A percentile compares a stretch with the other conserved stretches of the same genome.
These are phyloP conservation scores for Aphelinus certus DNA, from an alignment of 1,140 invertebrate species.

Conservation along the genomic window DNA sequence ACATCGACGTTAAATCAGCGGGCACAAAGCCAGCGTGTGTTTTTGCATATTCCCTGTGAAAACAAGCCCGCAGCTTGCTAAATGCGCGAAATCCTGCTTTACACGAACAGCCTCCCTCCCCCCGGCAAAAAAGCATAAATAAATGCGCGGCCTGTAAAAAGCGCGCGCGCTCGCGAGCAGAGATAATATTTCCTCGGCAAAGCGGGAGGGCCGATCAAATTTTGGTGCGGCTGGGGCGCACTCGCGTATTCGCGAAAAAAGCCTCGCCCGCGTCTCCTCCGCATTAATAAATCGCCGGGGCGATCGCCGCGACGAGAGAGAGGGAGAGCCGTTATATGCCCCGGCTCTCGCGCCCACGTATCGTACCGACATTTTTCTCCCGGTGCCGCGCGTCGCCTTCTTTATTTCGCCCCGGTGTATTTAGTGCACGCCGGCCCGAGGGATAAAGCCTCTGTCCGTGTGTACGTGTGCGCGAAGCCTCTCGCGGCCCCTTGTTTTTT, in stretches of 20 bases:
- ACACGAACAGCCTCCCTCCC: no score
- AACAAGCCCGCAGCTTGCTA: no score
- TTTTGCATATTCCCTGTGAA: no score
- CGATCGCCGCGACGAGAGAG: no score
- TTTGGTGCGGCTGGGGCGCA: conserved; percentile 11
- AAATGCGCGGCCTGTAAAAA: not conserved
- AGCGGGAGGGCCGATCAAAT: conserved; percentile 23
- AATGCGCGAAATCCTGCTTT: no score
- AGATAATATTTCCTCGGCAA: conserved; percentile 22
- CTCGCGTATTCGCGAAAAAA: not conserved
- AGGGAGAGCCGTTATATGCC: no score
- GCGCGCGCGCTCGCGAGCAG: not conserved
- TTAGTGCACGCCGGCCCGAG: conserved; percentile 24
- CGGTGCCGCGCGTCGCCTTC: not conserved
- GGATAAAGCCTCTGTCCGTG: conserved; percentile 25
- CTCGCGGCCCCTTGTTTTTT: conserved; percentile 22
- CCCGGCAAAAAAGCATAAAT: not conserved
- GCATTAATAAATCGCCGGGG: no score
- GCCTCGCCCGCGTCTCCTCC: not conserved
- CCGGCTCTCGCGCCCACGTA: conserved; percentile 29
- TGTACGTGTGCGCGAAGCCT: conserved; percentile 11
- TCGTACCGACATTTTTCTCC: conserved; percentile 27
- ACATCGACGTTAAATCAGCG: no score
- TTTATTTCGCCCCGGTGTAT: conserved; percentile 23
- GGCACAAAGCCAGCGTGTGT: no score